Percentiles rank a stretch among this genome's conserved stretches.
These are phyloP conservation scores for Picus viridis DNA, from an alignment of 2,797 vertebrate species.

Conservation along the genomic window DNA sequence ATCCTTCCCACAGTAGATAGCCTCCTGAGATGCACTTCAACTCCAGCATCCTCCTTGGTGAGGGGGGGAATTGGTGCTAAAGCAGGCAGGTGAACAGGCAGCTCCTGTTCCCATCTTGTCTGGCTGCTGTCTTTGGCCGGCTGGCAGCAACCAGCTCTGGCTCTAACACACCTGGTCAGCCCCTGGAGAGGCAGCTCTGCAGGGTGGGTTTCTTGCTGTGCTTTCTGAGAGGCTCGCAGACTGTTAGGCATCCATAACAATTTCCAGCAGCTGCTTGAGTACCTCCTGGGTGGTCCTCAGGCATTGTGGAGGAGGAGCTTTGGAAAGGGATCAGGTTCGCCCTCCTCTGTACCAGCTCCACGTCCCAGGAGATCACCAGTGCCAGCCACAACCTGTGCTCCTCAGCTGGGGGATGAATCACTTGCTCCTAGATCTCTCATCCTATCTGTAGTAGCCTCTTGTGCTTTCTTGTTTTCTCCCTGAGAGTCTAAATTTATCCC, in stretches of 20 bases:
- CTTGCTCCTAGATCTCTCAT: slow-evolving; percentile 28
- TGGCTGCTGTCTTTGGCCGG: background rate
- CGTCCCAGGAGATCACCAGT: background rate
- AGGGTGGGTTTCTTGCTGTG: slow-evolving; percentile 19
- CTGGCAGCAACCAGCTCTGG: background rate
- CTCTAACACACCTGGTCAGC: background rate
- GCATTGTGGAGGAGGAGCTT: background rate
- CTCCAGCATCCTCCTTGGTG: background rate
- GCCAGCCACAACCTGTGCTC: background rate
- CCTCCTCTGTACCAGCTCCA: background rate
- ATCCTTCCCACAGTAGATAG: background rate
- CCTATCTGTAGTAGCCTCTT: background rate
- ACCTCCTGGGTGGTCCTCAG: background rate
- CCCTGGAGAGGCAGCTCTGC: background rate
- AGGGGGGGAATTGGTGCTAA: slow-evolving; percentile 8
- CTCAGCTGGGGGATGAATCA: slow-evolving; percentile 32
- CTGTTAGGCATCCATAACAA: background rate
- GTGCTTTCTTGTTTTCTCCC: background rate
- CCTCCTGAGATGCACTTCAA: background rate
- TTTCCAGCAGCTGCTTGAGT: background rate
- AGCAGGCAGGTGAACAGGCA: background rate
- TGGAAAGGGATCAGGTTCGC: background rate
- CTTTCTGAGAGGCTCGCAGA: background rate
- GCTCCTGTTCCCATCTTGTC: background rate
- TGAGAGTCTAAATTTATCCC: slow-evolving; percentile 22